Evolutionary conservation across 30 jellyfish, hydroid and myxozoan genomes (phyloP).

Genomic region (Mastigias papua): DNA sequence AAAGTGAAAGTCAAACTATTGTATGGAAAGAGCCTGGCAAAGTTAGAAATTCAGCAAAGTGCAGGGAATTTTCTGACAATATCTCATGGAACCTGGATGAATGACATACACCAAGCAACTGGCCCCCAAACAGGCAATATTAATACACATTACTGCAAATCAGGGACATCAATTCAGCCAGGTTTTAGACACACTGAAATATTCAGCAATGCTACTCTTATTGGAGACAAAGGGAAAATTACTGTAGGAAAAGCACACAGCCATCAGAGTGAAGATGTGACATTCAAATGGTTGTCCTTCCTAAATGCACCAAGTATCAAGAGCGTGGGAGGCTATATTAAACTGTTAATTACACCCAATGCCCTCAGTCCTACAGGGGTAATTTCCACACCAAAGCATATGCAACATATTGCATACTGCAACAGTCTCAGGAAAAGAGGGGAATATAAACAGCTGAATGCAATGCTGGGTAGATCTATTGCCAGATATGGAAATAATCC

Average conservation of each 20-base stretch:
- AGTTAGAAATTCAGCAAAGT: not conserved
- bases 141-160: not conserved
- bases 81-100: not conserved
- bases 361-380: not conserved
- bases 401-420: not conserved
- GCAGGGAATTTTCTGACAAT: not conserved
- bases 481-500: not conserved
- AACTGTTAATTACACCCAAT: not conserved
- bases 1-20: not conserved
- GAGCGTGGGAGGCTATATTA: not conserved
- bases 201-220: not conserved
- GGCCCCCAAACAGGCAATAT: not conserved
- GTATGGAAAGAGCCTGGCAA: not conserved
- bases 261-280: not conserved
- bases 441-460: not conserved
- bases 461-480: not conserved
- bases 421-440: conserved; percentile 15
- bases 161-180: not conserved
- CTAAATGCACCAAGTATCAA: not conserved
- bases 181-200: not conserved
- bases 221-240: not conserved
- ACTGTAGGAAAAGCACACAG: not conserved
- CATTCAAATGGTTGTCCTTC: not conserved
- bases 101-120: not conserved
- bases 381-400: conserved; percentile 7